Conservation (phyloP, 2,113 vertebrate species). For the Tragelaphus imberbis region DNA sequence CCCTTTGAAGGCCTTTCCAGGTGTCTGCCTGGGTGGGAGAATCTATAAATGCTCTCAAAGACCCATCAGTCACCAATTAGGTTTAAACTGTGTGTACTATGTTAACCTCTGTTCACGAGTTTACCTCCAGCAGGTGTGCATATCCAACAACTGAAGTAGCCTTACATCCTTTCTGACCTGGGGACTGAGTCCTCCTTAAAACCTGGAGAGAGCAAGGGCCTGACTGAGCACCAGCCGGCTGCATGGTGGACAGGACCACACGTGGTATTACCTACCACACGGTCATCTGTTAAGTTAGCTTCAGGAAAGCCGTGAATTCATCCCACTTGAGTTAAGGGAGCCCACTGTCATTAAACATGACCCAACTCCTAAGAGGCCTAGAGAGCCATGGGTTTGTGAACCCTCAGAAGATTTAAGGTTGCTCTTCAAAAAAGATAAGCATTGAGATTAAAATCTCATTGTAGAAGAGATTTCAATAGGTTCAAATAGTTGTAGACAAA, state of each 20-base stretch:
- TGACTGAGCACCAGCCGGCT: neutral
- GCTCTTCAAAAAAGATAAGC: neutral
- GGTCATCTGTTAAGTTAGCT: neutral
- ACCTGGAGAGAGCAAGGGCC: neutral
- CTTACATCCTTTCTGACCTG: neutral
- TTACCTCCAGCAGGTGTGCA: neutral
- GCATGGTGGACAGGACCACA: neutral
- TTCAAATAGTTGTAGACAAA: neutral
- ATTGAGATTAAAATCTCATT: neutral
- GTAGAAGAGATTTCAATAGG: neutral
- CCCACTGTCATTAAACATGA: neutral
- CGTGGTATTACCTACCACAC: fast-evolving
- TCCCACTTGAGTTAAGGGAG: neutral
- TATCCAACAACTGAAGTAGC: neutral
- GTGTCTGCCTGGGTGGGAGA: neutral
- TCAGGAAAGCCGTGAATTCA: neutral
- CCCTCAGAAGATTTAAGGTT: neutral
- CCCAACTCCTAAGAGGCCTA: neutral
- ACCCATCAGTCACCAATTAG: neutral
- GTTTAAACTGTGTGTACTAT: neutral
- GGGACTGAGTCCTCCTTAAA: neutral
- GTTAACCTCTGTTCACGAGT: neutral
- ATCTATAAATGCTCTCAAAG: neutral
- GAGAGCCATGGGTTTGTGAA: neutral
- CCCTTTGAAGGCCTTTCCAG: neutral